Base-by-base conservation (phyloP, 1,140 invertebrate species). In the Nymphalis io region DNA sequence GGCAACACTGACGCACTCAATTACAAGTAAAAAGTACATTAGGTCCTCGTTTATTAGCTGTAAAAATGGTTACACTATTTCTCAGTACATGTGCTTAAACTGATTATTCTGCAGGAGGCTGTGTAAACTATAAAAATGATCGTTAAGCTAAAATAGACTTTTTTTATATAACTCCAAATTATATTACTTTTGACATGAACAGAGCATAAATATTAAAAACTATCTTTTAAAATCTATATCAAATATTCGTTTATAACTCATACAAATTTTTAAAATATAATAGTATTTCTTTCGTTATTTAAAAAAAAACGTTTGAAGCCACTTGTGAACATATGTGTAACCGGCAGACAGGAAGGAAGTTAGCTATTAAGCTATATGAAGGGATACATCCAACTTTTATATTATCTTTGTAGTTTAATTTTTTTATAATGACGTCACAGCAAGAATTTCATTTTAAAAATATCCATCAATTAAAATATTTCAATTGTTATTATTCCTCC, bases 261-360 rank as follows among this genome's bases (percentile, higher is more conserved):
- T 51, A 51, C 48, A 11, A 48, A 48, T 21, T 27, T 5, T 3
- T 13, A 27, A 16, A 13, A 4, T 8, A 55, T 27, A 55, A 33
- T n/a, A 33, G 15, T 15, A 27, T 6, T 11, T 27, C 13, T 55
- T 55, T 23, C 27, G 15, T 55, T 13, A n/a, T 33, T 55, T 27
- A 15, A 23, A 23, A 53, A 55, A 62, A 42, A 3, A 18, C 18
- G 48, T 57, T 65, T 33, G 27, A 60, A 3, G 44, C 65, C 65
- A 68, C 65, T 68, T 60, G 33, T 33, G 33, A 68, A 38, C 65
- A 68, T 60, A 68, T 68, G 65, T 40, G 42, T 16, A 39, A 48
- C 23, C 51, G 13, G 15, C 58, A 20, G 16, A 11, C 46, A 68
- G 65, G 65, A 68, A 68, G 65, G 65, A 68, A 68, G 65, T 59